phyloP scores from a whole-genome alignment of 2,888 invertebrate species.

The Cosmia pyralina region DNA sequence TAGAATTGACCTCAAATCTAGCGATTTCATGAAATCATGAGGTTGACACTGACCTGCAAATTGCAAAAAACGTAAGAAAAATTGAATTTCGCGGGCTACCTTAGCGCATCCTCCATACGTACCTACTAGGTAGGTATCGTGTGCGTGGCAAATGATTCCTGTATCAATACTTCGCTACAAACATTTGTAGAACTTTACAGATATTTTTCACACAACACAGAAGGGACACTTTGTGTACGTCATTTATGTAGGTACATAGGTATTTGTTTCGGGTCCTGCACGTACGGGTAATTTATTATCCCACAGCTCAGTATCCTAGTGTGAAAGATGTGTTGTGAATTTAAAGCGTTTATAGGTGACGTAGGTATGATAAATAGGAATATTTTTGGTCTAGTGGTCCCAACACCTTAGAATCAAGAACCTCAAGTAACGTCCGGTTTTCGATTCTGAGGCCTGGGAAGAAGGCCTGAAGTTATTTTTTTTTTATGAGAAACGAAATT shows the following conservation, averaged over 20 bases:
- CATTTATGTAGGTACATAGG: background rate
- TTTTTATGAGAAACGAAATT: background rate
- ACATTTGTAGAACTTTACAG: conserved; percentile 9
- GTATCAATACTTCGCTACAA: background rate
- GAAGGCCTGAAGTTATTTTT: too few species aligned
- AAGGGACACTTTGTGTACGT: background rate
- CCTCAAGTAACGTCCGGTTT: background rate
- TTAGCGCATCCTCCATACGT: too few species aligned
- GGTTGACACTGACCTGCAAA: too few species aligned
- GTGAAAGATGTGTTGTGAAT: conserved; percentile 4
- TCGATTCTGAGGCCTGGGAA: background rate
- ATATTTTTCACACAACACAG: background rate
- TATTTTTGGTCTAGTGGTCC: background rate
- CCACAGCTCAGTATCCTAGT: conserved; percentile 27
- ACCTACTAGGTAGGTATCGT: background rate
- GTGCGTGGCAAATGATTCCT: background rate
- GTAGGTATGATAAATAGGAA: background rate
- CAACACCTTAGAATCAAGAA: background rate
- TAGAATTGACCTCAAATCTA: too few species aligned
- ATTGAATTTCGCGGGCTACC: too few species aligned
- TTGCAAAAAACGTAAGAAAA: too few species aligned
- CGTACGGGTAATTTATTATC: conserved; percentile 40
- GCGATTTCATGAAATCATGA: too few species aligned
- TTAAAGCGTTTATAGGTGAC: background rate
- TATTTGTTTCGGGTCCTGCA: conserved; percentile 29